Evolutionary conservation across 2,113 vertebrate genomes (phyloP), one percentile per base, ranked within the genome.

Genomic region (Chiloscyllium plagiosum): DNA sequence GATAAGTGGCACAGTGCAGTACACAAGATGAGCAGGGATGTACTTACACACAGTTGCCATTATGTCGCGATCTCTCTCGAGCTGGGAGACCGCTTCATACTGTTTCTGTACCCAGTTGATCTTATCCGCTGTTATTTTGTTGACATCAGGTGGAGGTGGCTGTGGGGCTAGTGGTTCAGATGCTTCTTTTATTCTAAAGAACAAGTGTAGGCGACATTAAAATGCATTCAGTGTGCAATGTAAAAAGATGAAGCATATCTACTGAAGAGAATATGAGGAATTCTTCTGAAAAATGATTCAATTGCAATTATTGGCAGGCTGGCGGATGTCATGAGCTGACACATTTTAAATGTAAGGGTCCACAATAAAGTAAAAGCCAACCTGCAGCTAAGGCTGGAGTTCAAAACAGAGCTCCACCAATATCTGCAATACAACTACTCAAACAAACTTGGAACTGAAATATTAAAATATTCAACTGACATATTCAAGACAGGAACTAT

Each of bases 41-140:
- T 93, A 93, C 89, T 93, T 66, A 93, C 89, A 93, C 89, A 93
- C 89, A 22, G 61, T 37, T 7, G 33, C 89, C 61, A 93, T 93
- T 37, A 93, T 65, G 61, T 93, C 89, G 22, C 89, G 61, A 66
- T 93, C 89, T 33, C 61, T 93, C 61, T 93, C 89, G 33, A 93
- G 89, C 33, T 37, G 89, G 5, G 89, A 66, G 19, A 93, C 89
- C 17, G 37, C 5, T 93, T 93, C 89, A 37, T 93, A 93, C 89
- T 93, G 89, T n/a, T 93, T 93, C 89, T 93, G 89, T 42, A 93
- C 65, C 89, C 89, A 93, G 89, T 37, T 93, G 20, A 93, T 65
- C 61, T 93, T 93, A 66, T 93, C 89, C 0, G 33, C 5, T 7
- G 89, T 93, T 22, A 93, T 66, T 42, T 68, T 93, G 66, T n/a